Evolutionary conservation across 2,113 vertebrate genomes (phyloP).

Genomic region (Ploceus nigricollis): DNA sequence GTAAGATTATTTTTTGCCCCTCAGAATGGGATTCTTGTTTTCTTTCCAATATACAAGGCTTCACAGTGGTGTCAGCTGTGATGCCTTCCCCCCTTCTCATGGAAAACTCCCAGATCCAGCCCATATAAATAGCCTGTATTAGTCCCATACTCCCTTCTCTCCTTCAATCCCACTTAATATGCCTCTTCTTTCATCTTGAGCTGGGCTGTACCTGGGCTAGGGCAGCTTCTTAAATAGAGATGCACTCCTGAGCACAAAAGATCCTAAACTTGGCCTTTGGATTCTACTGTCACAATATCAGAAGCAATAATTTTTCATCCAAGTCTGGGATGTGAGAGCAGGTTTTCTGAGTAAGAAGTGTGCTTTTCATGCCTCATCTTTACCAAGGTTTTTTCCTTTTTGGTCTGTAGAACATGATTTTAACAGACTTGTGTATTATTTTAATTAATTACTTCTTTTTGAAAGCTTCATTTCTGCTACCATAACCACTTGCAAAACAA

Average conservation of each 20-base stretch:
- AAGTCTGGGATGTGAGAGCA: neutral
- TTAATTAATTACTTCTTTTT: neutral
- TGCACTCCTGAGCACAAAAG: neutral
- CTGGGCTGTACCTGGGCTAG: neutral
- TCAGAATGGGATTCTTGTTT: neutral
- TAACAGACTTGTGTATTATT: neutral
- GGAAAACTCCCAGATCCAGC: neutral
- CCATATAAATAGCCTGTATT: neutral
- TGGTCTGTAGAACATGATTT: neutral
- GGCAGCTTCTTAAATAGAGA: neutral
- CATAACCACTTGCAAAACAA: slow-evolving; percentile 6
- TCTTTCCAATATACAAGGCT: neutral
- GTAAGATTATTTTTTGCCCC: neutral
- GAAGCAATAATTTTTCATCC: neutral
- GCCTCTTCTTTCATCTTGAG: neutral
- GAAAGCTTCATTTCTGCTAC: neutral
- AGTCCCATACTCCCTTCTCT: neutral
- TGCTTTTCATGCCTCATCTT: neutral
- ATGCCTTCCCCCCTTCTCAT: neutral
- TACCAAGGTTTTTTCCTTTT: neutral
- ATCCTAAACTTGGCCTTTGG: neutral
- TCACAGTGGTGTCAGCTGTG: neutral
- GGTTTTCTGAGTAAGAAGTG: neutral
- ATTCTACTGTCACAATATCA: neutral
- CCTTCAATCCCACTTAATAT: neutral